Evolutionary conservation across 2,888 invertebrate species (phyloP).

Genomic region (Choristoneura rosaceana): DNA sequence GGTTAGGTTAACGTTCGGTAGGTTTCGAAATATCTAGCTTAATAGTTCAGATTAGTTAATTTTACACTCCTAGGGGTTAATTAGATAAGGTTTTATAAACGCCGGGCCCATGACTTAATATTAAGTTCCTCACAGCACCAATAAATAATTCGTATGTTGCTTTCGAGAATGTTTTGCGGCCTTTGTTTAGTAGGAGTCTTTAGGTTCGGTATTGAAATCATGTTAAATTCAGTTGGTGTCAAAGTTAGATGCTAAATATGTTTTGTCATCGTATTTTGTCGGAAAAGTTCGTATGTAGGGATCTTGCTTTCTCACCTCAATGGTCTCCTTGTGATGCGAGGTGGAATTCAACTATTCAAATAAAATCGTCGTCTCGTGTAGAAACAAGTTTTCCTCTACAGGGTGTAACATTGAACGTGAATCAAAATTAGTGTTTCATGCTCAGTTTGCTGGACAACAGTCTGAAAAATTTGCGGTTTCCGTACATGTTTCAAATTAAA

Average conservation of each 20-base stretch:
- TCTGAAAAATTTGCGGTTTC: too few relatives aligned
- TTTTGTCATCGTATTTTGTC: too few relatives aligned
- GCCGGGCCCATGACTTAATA: constrained; percentile 83
- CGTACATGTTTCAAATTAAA: too few relatives aligned
- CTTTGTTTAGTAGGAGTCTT: neutral
- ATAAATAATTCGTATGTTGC: neutral
- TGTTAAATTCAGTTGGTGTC: neutral
- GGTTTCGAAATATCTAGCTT: constrained; percentile 80
- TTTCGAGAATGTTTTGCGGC: neutral
- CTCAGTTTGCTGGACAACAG: too few relatives aligned
- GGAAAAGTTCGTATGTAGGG: too few relatives aligned
- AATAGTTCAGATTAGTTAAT: constrained; percentile 71
- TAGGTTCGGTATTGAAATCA: neutral
- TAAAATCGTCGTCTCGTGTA: neutral
- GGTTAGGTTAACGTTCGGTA: constrained; percentile 50
- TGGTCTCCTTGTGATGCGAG: too few relatives aligned
- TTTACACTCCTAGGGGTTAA: constrained; percentile 58
- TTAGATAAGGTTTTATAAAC: constrained; percentile 75
- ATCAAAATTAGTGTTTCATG: too few relatives aligned
- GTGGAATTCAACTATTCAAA: too few relatives aligned
- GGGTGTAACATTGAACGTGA: too few relatives aligned
- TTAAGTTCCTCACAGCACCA: constrained; percentile 70
- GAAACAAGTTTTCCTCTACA: neutral
- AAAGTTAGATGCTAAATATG: too few relatives aligned
- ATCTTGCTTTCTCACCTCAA: too few relatives aligned